These are phyloP conservation scores for Caenorhabditis inopinata DNA, from an alignment of 1,140 invertebrate species.

Conservation along the genomic window DNA sequence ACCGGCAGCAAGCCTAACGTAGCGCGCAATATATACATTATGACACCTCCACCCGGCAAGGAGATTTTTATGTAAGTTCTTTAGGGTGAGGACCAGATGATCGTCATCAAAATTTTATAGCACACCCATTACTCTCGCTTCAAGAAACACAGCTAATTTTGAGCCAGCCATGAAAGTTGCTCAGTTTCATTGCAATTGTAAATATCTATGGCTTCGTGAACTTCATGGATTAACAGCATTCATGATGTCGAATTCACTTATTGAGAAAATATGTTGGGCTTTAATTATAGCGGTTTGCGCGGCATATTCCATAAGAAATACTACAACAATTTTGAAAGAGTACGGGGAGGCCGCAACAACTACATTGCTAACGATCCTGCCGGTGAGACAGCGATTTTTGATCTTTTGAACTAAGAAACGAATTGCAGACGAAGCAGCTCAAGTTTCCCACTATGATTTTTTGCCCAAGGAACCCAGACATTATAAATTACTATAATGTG, in stretches of 20 bases:
- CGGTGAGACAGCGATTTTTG: background rate
- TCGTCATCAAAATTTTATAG: background rate
- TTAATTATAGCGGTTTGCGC: constrained; percentile 7
- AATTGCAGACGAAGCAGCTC: background rate
- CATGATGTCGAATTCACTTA: constrained; percentile 40
- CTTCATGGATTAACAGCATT: constrained; percentile 29
- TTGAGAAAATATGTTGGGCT: constrained; percentile 29
- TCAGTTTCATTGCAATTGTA: constrained; percentile 34
- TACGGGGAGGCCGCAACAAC: constrained; percentile 23
- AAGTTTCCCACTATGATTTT: constrained; percentile 38
- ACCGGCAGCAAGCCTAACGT: background rate
- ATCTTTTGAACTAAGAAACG: no score
- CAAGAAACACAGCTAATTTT: background rate
- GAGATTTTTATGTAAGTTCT: background rate
- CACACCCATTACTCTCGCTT: background rate
- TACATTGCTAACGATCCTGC: constrained; percentile 12
- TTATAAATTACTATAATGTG: background rate
- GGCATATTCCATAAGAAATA: constrained; percentile 7
- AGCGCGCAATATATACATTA: background rate
- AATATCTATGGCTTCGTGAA: constrained; percentile 39
- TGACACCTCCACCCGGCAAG: background rate
- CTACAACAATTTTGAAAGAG: background rate
- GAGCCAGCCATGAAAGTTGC: constrained; percentile 13
- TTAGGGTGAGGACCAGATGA: no score
- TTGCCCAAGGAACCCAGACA: constrained; percentile 21